Evolutionary conservation across 2,888 invertebrate genomes (phyloP), one percentile per base, ranked within the genome.

Genomic region (Polydrusus tereticollis): DNA sequence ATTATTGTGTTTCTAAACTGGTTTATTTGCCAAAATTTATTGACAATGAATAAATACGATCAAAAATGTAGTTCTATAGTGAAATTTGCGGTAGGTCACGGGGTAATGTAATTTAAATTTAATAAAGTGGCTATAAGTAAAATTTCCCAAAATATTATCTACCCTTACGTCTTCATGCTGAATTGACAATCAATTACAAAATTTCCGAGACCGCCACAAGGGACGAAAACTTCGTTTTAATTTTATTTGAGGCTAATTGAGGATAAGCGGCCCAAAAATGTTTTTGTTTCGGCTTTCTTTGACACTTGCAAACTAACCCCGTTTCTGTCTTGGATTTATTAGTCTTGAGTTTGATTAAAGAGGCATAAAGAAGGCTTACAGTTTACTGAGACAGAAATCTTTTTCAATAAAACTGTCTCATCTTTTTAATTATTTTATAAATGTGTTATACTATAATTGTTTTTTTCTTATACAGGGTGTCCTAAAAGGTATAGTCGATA

Each of bases 201-300:
- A 55, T 29, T 59, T 38, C 36, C 14, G 0, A 2, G 1, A 26
- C 16, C 16, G 16, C 23, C 36, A 18, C 36, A 58, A 47, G 59
- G 59, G 60, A 20, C 66, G 36, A 52, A 57, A 41, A 50, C 41
- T 72, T 52, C 55, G 4, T 62, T 62, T 62, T 63, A 67, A 72
- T 72, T 67, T 45, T 63, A 66, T 72, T 67, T 57, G 52, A 36
- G 47, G 45, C 47, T 59, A 58, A 62, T 67, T 23, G 63, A 62
- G 58, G 62, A 59, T 62, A 50, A 70, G 50, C 50, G 41, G 55
- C 20, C 21, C 21, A 33, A 71, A 59, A 60, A 65, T 71, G 45
- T 66, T 47, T 66, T 66, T 58, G 57, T 66, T 66, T 58, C 57
- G 45, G 66, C 57, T 58, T 57, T 58, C 43, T 45, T 57, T 29